These are phyloP conservation scores for Oncorhynchus clarkii DNA, from an alignment of 2,113 vertebrate species.

Conservation along the genomic window DNA sequence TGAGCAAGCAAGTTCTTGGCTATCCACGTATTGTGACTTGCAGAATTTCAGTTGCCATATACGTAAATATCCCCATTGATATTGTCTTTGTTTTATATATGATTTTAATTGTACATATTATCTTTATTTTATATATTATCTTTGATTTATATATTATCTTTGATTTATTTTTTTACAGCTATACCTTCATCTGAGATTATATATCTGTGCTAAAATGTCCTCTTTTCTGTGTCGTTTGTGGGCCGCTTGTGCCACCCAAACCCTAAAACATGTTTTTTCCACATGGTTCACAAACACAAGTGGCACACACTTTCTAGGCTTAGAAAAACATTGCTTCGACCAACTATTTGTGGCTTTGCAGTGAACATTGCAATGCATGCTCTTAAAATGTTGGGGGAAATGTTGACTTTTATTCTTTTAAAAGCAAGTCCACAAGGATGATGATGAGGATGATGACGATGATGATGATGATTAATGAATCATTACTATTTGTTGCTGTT, in stretches of 20 bases:
- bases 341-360: conserved; percentile 43
- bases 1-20: conserved; percentile 33
- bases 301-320: conserved; percentile 49
- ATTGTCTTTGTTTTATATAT: too few species aligned
- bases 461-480: not conserved
- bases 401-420: conserved; percentile 27
- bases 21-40: conserved; percentile 54
- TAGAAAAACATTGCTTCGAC: conserved; percentile 41
- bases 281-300: conserved; percentile 56
- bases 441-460: conserved; percentile 6
- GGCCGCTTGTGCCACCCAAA: conserved; percentile 62
- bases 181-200: conserved; percentile 48
- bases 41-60: conserved; percentile 29
- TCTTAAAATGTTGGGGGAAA: conserved; percentile 29
- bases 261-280: conserved; percentile 60
- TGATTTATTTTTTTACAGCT: not conserved
- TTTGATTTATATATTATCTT: too few species aligned
- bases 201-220: conserved; percentile 58
- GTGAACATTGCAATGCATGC: conserved; percentile 45
- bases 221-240: conserved; percentile 63
- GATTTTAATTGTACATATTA: too few species aligned
- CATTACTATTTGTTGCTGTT: conserved; percentile 24
- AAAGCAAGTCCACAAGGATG: conserved; percentile 11
- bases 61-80: conserved; percentile 1
- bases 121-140: too few species aligned